These are phyloP conservation scores for Rhinoderma darwinii DNA, from an alignment of 2,113 vertebrate species.

Conservation along the genomic window DNA sequence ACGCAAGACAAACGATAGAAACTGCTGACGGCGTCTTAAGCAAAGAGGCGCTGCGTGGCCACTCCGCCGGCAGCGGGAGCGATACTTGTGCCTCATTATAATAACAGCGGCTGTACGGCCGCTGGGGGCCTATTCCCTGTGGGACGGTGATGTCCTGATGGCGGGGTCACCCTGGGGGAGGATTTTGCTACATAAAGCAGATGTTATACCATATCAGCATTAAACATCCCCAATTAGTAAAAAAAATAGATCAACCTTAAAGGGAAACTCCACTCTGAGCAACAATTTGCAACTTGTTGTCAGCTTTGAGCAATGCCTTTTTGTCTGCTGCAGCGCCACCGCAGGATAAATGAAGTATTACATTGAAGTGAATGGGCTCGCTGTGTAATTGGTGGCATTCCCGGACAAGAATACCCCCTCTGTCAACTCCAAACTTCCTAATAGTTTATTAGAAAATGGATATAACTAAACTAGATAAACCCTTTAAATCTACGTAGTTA, in stretches of 20 bases:
- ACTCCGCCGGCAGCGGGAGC: constrained; percentile 47
- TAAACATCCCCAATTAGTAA: background rate
- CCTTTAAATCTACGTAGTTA: too few species aligned
- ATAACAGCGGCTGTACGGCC: background rate
- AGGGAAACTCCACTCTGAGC: background rate
- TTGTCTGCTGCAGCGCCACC: too few species aligned
- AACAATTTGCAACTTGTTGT: background rate
- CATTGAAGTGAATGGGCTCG: too few species aligned
- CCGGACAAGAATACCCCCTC: too few species aligned
- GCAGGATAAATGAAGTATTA: too few species aligned
- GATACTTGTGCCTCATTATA: constrained; percentile 33
- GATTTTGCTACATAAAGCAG: background rate
- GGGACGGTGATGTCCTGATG: background rate
- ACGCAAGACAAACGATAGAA: background rate
- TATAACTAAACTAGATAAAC: too few species aligned
- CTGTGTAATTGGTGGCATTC: too few species aligned
- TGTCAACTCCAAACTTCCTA: too few species aligned
- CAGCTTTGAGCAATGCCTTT: too few species aligned
- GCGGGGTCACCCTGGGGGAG: background rate
- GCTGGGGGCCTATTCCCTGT: background rate
- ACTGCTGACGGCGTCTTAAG: background rate
- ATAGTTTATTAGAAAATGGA: too few species aligned
- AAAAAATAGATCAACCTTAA: background rate
- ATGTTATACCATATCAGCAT: background rate
- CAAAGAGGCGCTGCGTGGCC: background rate